phyloP scores from a whole-genome alignment of 2,797 vertebrate genomes.

The Hemibagrus guttatus region DNA sequence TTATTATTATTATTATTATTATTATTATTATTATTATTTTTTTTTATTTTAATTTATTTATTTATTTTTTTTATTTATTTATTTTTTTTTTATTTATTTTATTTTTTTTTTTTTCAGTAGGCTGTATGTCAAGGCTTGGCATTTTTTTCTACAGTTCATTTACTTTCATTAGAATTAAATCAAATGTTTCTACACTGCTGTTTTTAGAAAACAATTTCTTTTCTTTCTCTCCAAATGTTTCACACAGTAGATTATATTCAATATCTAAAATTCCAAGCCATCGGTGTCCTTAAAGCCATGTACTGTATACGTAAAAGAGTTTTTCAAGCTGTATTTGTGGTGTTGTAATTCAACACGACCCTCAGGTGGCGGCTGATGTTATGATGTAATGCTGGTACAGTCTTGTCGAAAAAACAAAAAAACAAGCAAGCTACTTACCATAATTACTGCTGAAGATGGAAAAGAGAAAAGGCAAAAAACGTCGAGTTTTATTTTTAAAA shows the following conservation, averaged over 20 bases:
- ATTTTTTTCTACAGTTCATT: not conserved
- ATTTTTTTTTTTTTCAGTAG: too few species aligned
- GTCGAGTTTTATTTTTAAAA: not conserved
- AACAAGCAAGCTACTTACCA: not conserved
- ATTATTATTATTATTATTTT: not conserved
- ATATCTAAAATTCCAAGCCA: not conserved
- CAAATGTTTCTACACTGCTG: not conserved
- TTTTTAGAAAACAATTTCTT: not conserved
- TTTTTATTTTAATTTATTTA: too few species aligned
- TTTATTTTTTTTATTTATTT: too few species aligned
- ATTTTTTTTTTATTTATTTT: too few species aligned
- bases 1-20: not conserved
- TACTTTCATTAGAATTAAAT: not conserved
- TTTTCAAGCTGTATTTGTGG: not conserved
- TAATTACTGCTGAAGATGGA: not conserved
- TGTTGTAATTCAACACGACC: conserved; percentile 6
- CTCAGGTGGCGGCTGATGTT: not conserved
- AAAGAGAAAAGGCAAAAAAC: not conserved
- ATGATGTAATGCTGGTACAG: not conserved
- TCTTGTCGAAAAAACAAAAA: not conserved
- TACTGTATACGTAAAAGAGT: not conserved
- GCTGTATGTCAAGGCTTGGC: not conserved
- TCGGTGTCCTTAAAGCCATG: not conserved
- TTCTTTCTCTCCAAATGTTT: not conserved
- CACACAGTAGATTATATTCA: not conserved